These are phyloP conservation scores for Prinia subflava DNA, from an alignment of 2,113 vertebrate genomes.

Conservation along the genomic window DNA sequence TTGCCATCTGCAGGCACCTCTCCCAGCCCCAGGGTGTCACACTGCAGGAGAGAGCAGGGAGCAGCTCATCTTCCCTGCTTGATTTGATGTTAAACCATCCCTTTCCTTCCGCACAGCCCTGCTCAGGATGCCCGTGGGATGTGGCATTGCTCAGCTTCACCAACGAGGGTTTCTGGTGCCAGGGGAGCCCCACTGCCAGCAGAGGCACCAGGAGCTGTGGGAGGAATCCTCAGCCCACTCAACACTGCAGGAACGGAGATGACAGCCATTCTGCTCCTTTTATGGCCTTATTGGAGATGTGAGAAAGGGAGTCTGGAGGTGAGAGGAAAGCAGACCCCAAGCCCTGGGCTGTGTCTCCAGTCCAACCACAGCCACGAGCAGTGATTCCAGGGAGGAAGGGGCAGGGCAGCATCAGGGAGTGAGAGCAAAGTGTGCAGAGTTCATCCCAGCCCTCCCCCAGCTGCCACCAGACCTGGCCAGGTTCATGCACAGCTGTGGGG, in stretches of 20 bases:
- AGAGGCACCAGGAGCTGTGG: rapidly evolving
- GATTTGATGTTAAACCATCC: background rate
- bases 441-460: background rate
- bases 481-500: rapidly evolving
- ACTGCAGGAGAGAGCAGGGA: background rate
- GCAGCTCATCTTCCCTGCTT: background rate
- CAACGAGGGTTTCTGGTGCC: background rate
- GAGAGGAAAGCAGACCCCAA: background rate
- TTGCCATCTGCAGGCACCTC: background rate
- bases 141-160: background rate
- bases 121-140: background rate
- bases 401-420: background rate
- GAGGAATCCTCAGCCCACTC: rapidly evolving
- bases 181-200: background rate
- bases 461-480: rapidly evolving
- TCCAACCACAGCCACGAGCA: background rate
- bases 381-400: background rate
- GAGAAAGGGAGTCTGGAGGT: background rate
- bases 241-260: rapidly evolving
- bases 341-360: background rate
- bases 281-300: background rate
- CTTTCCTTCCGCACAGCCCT: background rate
- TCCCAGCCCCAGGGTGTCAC: background rate
- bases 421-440: background rate
- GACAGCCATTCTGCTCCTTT: background rate